Base-by-base conservation (phyloP, 2,113 vertebrate species). In the Triplophysa rosa region DNA sequence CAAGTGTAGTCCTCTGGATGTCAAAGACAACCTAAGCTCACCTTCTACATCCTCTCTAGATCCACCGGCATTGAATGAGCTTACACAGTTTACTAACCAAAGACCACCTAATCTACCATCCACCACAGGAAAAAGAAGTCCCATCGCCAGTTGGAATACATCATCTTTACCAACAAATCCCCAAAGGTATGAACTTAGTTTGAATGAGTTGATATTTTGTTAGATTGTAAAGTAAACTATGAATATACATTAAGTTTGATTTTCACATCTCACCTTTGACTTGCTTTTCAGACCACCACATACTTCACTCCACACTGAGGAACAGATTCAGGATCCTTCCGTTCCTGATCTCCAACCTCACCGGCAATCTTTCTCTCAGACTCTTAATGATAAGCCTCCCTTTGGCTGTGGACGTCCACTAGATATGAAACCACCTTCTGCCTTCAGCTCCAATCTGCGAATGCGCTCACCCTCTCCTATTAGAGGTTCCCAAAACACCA, bases 11-110 rank as follows among this genome's bases (percentile, higher is more conserved):
- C 29, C 19, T 29, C 33, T 70, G 29, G 45, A 54, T 69, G 26
- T 70, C 21, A 37, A 54, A 79, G 33, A 21, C 26, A 67, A 66
- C 8, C 54, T 24, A 16, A 76, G 42, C 33, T 40, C 81, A 0
- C 10, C 70, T 0, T 58, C 37, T 1, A 1, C 70, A 3, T 19
- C 56, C 12, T 21, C 83, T 29, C 61, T 79, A 8, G 74, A 61
- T 2, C 63, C 11, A 17, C 69, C 63, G 67, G 12, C 67, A 17
- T 26, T 26, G 4, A 86, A 91, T 26, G 2, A 62, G n/a, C 83
- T 90, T 0, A 88, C 86, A 67, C 89, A 71, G 1, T 90, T 89
- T 84, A 89, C 83, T 73, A 89, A 73, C 81, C 88, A 85, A 80
- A 90, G 87, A 37, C 89, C 89, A 0, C 17, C 66, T 2, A 67